A percentile compares a stretch with the other conserved stretches of the same genome.
phyloP scores from a whole-genome alignment of 2,888 invertebrate species.

The Apodemia hepburni region DNA sequence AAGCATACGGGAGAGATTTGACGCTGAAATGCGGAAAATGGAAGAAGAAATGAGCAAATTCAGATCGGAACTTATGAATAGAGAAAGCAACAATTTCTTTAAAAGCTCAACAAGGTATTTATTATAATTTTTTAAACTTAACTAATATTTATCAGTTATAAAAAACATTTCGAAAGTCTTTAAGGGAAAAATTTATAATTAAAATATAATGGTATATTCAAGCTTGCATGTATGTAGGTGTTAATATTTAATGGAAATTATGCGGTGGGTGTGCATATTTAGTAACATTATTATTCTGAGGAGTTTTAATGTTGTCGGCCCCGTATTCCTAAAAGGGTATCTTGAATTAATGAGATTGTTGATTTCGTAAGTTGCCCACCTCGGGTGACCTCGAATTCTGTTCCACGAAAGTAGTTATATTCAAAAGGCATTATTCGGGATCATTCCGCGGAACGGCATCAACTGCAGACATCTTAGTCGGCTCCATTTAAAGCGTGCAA shows the following conservation, averaged over 20 bases:
- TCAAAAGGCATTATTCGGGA: slow-evolving; percentile 74
- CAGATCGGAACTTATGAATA: slow-evolving; percentile 94
- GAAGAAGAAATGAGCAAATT: slow-evolving; percentile 99
- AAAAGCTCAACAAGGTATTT: slow-evolving; percentile 92
- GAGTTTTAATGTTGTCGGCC: slow-evolving; percentile 51
- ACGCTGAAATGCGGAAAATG: slow-evolving; percentile 98
- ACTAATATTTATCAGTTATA: background rate
- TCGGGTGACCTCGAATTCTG: slow-evolving; percentile 45
- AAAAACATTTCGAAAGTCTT: background rate
- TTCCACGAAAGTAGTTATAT: slow-evolving; percentile 56
- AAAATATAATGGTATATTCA: background rate
- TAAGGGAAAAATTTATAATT: background rate
- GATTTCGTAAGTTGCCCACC: slow-evolving; percentile 65
- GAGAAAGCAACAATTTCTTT: slow-evolving; percentile 95
- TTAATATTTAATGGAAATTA: slow-evolving; percentile 14
- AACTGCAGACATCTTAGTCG: slow-evolving; percentile 74
- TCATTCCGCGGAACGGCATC: slow-evolving; percentile 74
- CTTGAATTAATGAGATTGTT: slow-evolving; percentile 69
- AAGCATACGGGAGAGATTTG: slow-evolving; percentile 96
- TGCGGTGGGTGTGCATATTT: slow-evolving; percentile 37
- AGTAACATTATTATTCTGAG: slow-evolving; percentile 55
- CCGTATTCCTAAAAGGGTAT: slow-evolving; percentile 69
- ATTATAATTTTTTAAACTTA: slow-evolving; percentile 36
- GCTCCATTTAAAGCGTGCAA: slow-evolving; percentile 81
- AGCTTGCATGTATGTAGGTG: background rate